Evolutionary conservation across 2,888 invertebrate genomes (phyloP).

Genomic region (Hemicrepidius hirtus): DNA sequence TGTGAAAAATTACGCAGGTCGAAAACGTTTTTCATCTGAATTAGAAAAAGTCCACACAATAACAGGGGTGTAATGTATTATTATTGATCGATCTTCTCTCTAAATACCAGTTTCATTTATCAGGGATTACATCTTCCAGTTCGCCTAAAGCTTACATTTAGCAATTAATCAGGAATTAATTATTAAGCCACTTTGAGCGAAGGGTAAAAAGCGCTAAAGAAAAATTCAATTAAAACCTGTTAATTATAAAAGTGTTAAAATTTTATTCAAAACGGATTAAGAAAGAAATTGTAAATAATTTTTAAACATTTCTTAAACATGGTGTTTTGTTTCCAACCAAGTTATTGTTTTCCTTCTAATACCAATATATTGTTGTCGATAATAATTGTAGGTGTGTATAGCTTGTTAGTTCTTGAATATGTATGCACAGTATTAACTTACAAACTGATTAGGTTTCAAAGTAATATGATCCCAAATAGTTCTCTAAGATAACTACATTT

Average conservation of each 20-base stretch:
- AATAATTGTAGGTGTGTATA: too few species aligned
- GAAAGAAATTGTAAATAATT: neutral
- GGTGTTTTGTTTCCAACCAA: too few species aligned
- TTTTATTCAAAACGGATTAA: neutral
- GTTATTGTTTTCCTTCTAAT: too few species aligned
- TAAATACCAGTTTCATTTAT: constrained; percentile 16
- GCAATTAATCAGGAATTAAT: constrained; percentile 29
- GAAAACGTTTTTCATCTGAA: neutral
- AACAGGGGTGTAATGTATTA: constrained; percentile 7
- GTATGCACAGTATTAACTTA: too few species aligned
- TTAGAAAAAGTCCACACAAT: constrained; percentile 1
- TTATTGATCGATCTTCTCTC: constrained; percentile 7
- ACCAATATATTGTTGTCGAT: too few species aligned
- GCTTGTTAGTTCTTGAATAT: too few species aligned
- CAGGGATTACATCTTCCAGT: constrained; percentile 24
- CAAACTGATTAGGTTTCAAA: too few species aligned
- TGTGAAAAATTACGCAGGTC: too few species aligned
- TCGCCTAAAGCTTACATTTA: constrained; percentile 11
- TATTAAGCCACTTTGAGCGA: constrained; percentile 12
- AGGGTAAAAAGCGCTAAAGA: constrained; percentile 1
- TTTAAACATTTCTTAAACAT: too few species aligned
- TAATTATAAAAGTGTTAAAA: constrained; percentile 10
- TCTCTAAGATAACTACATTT: too few species aligned
- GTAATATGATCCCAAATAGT: too few species aligned
- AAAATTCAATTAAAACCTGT: constrained; percentile 21